Evolutionary conservation across 2,113 vertebrate species (phyloP).

Genomic region (Sus scrofa): T2T-Sscrofa CM000812.6:253029001-253029500

Average conservation of each 20-base stretch:
- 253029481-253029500: constrained; percentile 35
- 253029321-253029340: not conserved
- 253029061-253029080: not conserved
- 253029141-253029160: not conserved
- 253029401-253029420: not conserved
- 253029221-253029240: not conserved
- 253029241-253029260: not conserved
- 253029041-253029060: not conserved
- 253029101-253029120: not conserved
- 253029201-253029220: too few species aligned
- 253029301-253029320: not conserved
- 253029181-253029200: not conserved
- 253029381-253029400: not conserved
- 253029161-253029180: not conserved
- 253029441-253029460: constrained; percentile 33
- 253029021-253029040: not conserved
- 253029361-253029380: not conserved
- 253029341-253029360: not conserved
- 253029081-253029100: not conserved
- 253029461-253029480: constrained; percentile 56
- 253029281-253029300: not conserved
- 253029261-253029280: not conserved
- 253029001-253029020: not conserved
- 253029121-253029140: not conserved
- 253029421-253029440: not conserved